Evolutionary conservation across 2,888 invertebrate species (phyloP), one percentile per base, ranked within the genome.

Genomic region (Drosophila pseudotakahashii): DNA sequence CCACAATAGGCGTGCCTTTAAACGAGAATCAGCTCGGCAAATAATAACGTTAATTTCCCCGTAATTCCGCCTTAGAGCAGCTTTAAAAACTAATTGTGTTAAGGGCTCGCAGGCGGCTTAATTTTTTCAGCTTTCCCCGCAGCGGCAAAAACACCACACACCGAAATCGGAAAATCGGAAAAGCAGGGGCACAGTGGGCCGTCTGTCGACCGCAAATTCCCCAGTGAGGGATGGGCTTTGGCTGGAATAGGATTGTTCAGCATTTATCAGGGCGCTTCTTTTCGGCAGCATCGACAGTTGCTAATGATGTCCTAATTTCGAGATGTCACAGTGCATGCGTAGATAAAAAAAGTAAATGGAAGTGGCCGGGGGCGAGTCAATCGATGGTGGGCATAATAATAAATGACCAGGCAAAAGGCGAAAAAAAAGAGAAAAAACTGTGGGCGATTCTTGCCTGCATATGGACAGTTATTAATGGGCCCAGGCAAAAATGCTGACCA

Each of bases 221-320:
- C 61, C 37, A 48, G 47, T 53, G 45, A 36, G 61, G 34, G 52
- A 62, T 30, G 63, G 51, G 41, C 54, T 58, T 26, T 30, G 30
- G 32, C 3, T 32, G 41, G 16, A 41, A 16, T 16, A 3, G 67
- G 61, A 59, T 55, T 57, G 71, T 44, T 52, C 53, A 66, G 63
- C 78, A 85, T 82, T 86, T 88, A 86, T 89, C 86, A 80, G 78
- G 57, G 42, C 36, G 45, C 77, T 81, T 89, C 82, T 78, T 30
- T 30, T 52, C 64, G 47, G 48, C 53, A 39, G 53, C 75, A 89
- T 88, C 86, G 86, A 89, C 89, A 89, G 82, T 88, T 89, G 88
- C 86, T 86, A 89, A 86, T 86, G 86, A 86, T 86, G 86, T 88
- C 89, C 88, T 86, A 88, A 86, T 86, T 86, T 86, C 70, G 75